phyloP scores from a whole-genome alignment of 2,888 invertebrate genomes.

The Lithophane leautieri region DNA sequence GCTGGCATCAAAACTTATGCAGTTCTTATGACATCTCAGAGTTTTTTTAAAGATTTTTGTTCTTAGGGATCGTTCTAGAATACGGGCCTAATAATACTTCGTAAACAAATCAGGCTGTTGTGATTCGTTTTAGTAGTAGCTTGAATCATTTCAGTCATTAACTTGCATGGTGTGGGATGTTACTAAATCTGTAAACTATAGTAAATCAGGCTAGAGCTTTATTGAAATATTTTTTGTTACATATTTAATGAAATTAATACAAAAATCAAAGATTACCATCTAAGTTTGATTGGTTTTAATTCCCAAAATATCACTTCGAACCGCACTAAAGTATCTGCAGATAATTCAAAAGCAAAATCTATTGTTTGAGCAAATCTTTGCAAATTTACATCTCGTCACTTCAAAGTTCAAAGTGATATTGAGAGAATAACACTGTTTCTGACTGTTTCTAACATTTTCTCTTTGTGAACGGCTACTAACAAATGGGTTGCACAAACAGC shows the following conservation, averaged over 20 bases:
- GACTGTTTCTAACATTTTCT: conserved; percentile 29
- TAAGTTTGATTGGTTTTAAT: neutral
- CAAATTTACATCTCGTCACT: neutral
- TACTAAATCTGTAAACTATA: conserved; percentile 2
- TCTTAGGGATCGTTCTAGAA: conserved; percentile 7
- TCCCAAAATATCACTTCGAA: conserved; percentile 18
- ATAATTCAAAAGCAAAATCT: neutral
- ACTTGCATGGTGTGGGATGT: conserved; percentile 28
- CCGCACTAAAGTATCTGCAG: neutral
- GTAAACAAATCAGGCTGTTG: neutral
- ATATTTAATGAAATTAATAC: neutral
- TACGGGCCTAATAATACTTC: neutral
- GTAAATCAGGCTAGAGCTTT: neutral
- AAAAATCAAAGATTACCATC: neutral
- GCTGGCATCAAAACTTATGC: neutral
- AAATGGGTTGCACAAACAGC: conserved; percentile 89
- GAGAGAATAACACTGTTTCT: conserved; percentile 13
- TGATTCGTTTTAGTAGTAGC: neutral
- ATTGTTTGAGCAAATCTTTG: neutral
- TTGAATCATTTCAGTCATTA: neutral
- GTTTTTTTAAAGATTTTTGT: neutral
- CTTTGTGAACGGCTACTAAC: conserved; percentile 72
- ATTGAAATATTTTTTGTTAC: neutral
- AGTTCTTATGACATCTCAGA: neutral
- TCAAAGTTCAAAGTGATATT: conserved; percentile 11